These are phyloP conservation scores for Phoebastria nigripes DNA, from an alignment of 2,797 vertebrate species.

Conservation along the genomic window DNA sequence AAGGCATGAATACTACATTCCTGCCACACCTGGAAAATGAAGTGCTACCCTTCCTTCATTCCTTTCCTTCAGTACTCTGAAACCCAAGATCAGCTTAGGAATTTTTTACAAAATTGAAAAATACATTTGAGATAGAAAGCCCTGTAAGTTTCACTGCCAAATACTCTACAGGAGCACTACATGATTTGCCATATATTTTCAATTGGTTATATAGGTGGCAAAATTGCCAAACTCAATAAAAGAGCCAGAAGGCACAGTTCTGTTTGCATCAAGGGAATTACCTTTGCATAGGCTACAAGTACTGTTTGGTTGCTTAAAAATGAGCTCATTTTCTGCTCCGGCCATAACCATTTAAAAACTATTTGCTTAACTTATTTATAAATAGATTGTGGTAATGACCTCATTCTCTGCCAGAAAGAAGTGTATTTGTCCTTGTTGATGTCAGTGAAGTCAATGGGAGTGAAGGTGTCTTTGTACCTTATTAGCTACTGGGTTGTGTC, in stretches of 20 bases:
- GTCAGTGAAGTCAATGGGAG: neutral
- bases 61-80: neutral
- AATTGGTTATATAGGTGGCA: neutral
- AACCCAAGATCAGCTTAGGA: neutral
- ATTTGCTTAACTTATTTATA: neutral
- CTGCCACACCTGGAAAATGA: neutral
- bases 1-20: neutral
- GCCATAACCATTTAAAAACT: neutral
- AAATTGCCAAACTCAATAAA: neutral
- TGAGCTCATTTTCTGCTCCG: neutral
- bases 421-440: neutral
- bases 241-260: neutral
- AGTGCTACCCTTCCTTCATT: neutral
- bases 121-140: neutral
- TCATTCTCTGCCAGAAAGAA: neutral
- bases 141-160: neutral
- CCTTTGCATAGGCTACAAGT: neutral
- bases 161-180: neutral
- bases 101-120: neutral
- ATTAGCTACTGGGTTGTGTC: neutral
- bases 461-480: neutral
- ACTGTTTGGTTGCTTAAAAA: neutral
- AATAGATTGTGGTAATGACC: neutral
- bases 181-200: neutral
- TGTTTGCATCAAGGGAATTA: neutral